These are phyloP conservation scores for Boleophthalmus pectinirostris DNA, from an alignment of 2,113 vertebrate species.

Conservation along the genomic window DNA sequence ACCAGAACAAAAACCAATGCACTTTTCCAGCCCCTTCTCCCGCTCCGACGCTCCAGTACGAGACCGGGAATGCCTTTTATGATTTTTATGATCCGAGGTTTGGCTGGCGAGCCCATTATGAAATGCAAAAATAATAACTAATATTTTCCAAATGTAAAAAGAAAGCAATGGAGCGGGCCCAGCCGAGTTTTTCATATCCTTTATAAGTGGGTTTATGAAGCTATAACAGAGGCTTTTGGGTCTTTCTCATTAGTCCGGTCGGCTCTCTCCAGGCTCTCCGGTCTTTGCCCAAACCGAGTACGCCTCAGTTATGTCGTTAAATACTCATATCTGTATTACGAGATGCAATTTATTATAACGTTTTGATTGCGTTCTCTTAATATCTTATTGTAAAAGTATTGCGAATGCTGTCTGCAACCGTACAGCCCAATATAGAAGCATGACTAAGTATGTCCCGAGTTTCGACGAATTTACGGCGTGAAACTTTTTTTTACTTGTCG, in stretches of 20 bases:
- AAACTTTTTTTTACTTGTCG: neutral
- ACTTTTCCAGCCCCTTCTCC: constrained; percentile 40
- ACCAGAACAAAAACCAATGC: constrained; percentile 33
- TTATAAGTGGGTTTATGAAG: constrained; percentile 51
- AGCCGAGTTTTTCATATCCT: constrained; percentile 53
- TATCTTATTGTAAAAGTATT: neutral
- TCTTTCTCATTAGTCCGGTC: constrained; percentile 17
- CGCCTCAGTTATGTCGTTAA: neutral
- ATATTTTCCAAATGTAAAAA: constrained; percentile 79
- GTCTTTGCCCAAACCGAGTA: neutral
- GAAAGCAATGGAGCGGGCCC: constrained; percentile 64
- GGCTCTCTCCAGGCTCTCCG: neutral
- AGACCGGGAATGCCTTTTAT: constrained; percentile 71
- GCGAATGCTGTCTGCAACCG: neutral
- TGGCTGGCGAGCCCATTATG: constrained; percentile 69
- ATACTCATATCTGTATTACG: neutral
- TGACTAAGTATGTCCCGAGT: too few relatives aligned
- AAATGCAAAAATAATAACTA: constrained; percentile 78
- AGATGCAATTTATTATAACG: neutral
- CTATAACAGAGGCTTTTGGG: constrained; percentile 56
- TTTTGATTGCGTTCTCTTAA: neutral
- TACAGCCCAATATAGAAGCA: neutral
- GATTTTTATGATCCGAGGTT: constrained; percentile 70
- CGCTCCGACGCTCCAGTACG: constrained; percentile 49
- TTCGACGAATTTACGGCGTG: too few relatives aligned